phyloP scores from a whole-genome alignment of 2,888 invertebrate species.

The Brachyopa scutellaris region DNA sequence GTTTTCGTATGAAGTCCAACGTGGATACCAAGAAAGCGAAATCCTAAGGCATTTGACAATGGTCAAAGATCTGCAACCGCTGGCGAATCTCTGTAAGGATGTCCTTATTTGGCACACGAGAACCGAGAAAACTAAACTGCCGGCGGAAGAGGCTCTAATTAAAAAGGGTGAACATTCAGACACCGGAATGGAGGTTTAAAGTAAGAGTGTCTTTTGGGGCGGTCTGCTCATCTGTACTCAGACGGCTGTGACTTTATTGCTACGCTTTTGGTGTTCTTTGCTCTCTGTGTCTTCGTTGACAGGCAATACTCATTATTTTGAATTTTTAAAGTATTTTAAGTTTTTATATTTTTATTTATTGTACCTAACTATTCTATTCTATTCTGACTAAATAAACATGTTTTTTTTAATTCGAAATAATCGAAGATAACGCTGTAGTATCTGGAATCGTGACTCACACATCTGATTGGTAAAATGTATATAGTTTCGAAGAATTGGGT shows the following conservation, averaged over 20 bases:
- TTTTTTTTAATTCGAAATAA: too few relatives aligned
- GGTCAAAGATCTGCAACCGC: slow-evolving; percentile 91
- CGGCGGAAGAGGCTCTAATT: slow-evolving; percentile 85
- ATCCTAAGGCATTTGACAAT: slow-evolving; percentile 89
- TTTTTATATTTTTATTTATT: slow-evolving; percentile 38
- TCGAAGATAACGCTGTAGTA: too few relatives aligned
- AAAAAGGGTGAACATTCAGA: slow-evolving; percentile 84
- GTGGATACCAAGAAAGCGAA: slow-evolving; percentile 95
- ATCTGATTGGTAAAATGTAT: too few relatives aligned
- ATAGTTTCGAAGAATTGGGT: too few relatives aligned
- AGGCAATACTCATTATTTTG: too few relatives aligned
- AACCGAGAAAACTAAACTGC: slow-evolving; percentile 93
- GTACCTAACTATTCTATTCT: slow-evolving; percentile 10
- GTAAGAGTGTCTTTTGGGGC: neutral
- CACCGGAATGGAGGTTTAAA: slow-evolving; percentile 84
- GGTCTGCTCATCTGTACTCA: slow-evolving; percentile 30
- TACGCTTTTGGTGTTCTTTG: slow-evolving; percentile 5
- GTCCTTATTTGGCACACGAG: slow-evolving; percentile 99
- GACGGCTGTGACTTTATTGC: slow-evolving; percentile 48
- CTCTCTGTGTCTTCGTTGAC: slow-evolving; percentile 21
- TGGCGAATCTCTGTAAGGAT: slow-evolving; percentile 95
- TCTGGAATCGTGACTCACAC: too few relatives aligned
- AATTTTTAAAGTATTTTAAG: neutral
- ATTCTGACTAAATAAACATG: too few relatives aligned
- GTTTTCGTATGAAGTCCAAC: slow-evolving; percentile 92